Conservation (phyloP, 2,797 vertebrate genomes). For the Ataeniobius toweri region DNA sequence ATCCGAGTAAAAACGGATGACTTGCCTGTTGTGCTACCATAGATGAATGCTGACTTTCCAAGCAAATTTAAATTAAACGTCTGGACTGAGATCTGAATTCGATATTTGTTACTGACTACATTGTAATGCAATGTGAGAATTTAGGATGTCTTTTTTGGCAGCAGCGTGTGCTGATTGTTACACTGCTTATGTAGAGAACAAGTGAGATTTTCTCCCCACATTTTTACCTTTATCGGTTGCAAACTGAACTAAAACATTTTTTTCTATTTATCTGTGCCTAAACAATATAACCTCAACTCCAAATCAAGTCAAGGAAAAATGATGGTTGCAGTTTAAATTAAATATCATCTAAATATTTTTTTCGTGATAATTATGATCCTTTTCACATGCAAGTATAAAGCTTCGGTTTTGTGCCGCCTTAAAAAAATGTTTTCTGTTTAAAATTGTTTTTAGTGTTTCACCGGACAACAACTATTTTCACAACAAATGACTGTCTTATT, state of each 20-base stretch:
- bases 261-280: background rate
- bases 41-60: background rate
- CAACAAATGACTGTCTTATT: no score
- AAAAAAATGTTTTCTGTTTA: background rate
- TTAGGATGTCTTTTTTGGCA: conserved; percentile 17
- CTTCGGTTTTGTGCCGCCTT: background rate
- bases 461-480: no score
- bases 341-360: background rate
- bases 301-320: background rate
- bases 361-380: background rate
- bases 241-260: background rate
- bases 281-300: background rate
- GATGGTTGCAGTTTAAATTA: background rate
- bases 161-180: conserved; percentile 2
- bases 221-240: background rate
- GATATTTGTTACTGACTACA: conserved; percentile 4
- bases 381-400: background rate
- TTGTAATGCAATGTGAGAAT: conserved; percentile 24
- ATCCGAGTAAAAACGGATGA: conserved; percentile 19
- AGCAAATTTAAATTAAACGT: background rate
- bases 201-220: background rate
- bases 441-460: background rate
- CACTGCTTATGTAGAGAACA: background rate
- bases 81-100: conserved; percentile 13
- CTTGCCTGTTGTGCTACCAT: conserved; percentile 4